Base-by-base conservation (phyloP, 2,797 vertebrate genomes). In the Ctenopoma multispine region DNA sequence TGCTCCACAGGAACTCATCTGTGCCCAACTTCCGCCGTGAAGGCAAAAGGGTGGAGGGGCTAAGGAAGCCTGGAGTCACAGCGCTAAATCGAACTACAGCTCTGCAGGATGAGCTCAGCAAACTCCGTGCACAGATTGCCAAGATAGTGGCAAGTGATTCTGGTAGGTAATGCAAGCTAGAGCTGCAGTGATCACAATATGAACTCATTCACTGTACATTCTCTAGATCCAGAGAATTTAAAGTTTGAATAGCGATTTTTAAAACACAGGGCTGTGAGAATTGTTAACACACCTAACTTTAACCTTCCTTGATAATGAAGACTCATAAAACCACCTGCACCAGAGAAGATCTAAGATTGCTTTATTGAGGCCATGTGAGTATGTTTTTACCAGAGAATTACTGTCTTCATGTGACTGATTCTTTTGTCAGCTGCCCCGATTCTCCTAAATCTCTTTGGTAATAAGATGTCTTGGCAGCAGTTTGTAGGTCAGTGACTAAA, bases 11-110 rank as follows among this genome's bases (percentile, higher is more conserved):
- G 53, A 99, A 99, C 70, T 97, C 98, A 5, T 99, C 98, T 0
- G 98, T 99, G 68, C 98, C 98, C 73, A 99, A 99, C 90, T 95
- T 99, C 79, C 96, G 97, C 54, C 96, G 95, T 20, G 96, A 98
- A 24, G 96, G 97, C 64, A 97, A 98, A 85, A 95, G 96, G 81
- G 91, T 98, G 86, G 95, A 98, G 48, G 96, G 95, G 67, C 87
- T 99, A 65, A 97, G 95, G 91, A 99, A 97, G 76, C 96, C 97
- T 0, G 97, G 96, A 0, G 89, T 96, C 81, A 97, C 98, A 0
- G 97, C 97, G 0, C 83, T 99, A 78, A 99, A 97, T 90, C 89
- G 96, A 0, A 97, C 97, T 3, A 97, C 97, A 0, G 97, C 98
- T 62, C 93, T 99, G 31, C 98, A 99, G 90, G 97, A 99, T 1